Evolutionary conservation across 2,888 invertebrate species (phyloP), one percentile per base, ranked within the genome.

Genomic region (Rhodophaea formosa): DNA sequence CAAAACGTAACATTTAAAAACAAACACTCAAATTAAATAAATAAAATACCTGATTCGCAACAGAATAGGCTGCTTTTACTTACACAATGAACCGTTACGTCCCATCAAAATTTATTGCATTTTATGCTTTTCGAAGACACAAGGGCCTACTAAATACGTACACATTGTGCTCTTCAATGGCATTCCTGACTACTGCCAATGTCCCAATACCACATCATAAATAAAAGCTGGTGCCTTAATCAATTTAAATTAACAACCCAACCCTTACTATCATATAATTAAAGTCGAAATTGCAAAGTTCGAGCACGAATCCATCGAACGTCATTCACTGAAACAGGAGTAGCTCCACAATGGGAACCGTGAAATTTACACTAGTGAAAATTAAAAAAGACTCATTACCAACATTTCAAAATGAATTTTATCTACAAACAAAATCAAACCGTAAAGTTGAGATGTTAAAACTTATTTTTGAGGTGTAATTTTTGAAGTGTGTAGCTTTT

Each of bases 331-430:
- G 77, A 79, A 79, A 80, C 81, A 74, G 80, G 71, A 81, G 82
- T 82, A 68, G 67, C 57, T 67, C 68, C 66, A 82, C 82, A 82
- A 84, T 74, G 75, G 75, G 67, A 45, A 67, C 74, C 79, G 79
- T 85, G 80, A 83, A 84, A 84, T 84, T 74, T 67, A 70, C 73
- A 72, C 75, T 75, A 77, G 79, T 75, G 75, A 72, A 80, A 80
- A 74, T 74, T 76, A 79, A 82, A 77, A 82, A 79, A 72, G 69
- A 62, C 72, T 81, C 79, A 84, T 84, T 82, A 84, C 68, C 68
- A 69, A 62, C 66, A 64, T 62, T 72, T 51, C 44, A 2, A 3
- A 57, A 49, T 62, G 35, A 32, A 45, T 35, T 17, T 35, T 7
- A 3, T 0, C 14, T 12, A 0, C 14, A 45, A 43, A 35, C 16